Evolutionary conservation across 2,888 invertebrate genomes (phyloP), one percentile per base, ranked within the genome.

Genomic region (Amphipyra berbera): DNA sequence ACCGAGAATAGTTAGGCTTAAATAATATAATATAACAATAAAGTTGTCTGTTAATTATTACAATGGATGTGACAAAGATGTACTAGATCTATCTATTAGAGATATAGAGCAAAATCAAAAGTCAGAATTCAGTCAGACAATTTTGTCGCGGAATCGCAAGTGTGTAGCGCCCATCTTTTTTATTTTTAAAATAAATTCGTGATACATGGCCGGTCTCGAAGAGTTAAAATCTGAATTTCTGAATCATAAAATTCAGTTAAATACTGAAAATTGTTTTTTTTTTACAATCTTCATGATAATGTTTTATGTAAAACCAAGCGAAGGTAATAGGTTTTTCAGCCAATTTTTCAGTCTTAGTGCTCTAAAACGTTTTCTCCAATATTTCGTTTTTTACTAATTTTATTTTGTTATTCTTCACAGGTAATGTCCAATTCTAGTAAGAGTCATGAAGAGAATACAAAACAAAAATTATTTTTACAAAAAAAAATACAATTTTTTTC

Each of bases 281-380:
- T 53, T 60, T 53, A 41, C 14, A 33, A 58, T 60, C 27, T 55
- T 52, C 45, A 42, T 60, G 58, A 38, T 52, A 38, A 52, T 63
- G 60, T 58, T 66, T 52, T 45, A 21, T 70, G 46, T 57, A 56
- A 49, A 62, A 61, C 63, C 56, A 84, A 83, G 88, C 84, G 82
- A 86, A 88, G 87, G 87, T 87, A 79, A 84, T 73, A 85, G 83
- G 85, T 78, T 81, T 84, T 85, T 88, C 84, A 89, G 90, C 93
- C 91, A 87, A 89, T 86, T 88, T 87, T 87, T 94, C 94, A 95
- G 94, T 95, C 94, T 95, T 94, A 92, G 90, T 93, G 93, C 92
- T 94, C 90, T 90, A 92, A 90, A 88, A 83, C 82, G 81, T 84
- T 82, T 80, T 83, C 82, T 83, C 82, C 85, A 88, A 85, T 87